A percentile compares a stretch with the other conserved stretches of the same genome.
Evolutionary conservation across 2,797 vertebrate species (phyloP).

Genomic region (Gila robusta): DNA sequence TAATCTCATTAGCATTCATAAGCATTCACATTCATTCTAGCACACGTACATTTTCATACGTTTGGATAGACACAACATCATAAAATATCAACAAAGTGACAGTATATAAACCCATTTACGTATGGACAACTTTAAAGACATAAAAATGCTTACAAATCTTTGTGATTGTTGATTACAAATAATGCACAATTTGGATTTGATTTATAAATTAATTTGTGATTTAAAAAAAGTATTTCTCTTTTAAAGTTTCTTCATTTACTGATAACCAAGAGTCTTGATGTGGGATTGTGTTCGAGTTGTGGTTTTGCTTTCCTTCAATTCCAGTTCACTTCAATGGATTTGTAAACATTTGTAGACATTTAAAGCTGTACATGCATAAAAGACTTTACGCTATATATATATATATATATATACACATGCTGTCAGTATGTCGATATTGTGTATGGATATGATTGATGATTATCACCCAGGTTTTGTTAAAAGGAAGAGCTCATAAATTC

Average conservation of each 20-base stretch:
- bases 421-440: not conserved
- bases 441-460: not conserved
- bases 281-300: not conserved
- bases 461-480: not conserved
- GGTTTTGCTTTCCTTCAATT: not conserved
- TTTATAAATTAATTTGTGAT: not conserved
- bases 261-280: not conserved
- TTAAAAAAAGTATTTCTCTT: not conserved
- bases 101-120: not conserved
- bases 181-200: not conserved
- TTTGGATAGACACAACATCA: not conserved
- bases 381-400: too few relatives aligned
- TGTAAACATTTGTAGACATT: constrained; percentile 1
- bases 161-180: not conserved
- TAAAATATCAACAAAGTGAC: not conserved
- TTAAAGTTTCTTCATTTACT: not conserved
- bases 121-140: not conserved
- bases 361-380: not conserved
- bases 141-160: not conserved
- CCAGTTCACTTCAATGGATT: not conserved
- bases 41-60: not conserved
- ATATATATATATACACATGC: not conserved
- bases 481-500: not conserved
- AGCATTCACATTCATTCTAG: not conserved
- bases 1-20: not conserved